phyloP scores from a whole-genome alignment of 2,113 vertebrate species.

The Mus musculus region DNA sequence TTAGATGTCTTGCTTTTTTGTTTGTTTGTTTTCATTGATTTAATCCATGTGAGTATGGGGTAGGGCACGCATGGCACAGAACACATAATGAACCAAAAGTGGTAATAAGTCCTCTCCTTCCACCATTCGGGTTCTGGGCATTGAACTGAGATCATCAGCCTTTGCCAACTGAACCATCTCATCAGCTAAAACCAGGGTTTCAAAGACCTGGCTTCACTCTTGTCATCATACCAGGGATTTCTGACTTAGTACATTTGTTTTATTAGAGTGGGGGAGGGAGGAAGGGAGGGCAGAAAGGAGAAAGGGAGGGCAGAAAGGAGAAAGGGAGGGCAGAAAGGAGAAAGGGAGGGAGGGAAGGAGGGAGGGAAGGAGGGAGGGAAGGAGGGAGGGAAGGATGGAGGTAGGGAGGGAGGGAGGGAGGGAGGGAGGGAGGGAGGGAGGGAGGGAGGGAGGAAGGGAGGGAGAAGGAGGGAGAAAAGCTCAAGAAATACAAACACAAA shows the following conservation, averaged over 20 bases:
- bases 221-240: not conserved
- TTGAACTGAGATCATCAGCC: not conserved
- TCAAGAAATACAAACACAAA: constrained; percentile 8
- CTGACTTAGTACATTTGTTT: not conserved
- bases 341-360: too few relatives aligned
- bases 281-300: too few relatives aligned
- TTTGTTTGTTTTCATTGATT: constrained; percentile 4
- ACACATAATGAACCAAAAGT: too few relatives aligned
- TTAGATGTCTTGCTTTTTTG: not conserved
- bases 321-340: too few relatives aligned
- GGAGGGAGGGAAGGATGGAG: too few relatives aligned
- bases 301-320: not conserved
- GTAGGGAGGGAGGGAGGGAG: too few relatives aligned
- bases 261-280: not conserved
- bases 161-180: not conserved
- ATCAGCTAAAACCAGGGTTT: not conserved
- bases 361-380: not conserved
- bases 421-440: accelerated
- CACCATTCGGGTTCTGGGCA: not conserved
- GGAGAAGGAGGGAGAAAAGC: not conserved
- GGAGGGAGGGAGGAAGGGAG: not conserved
- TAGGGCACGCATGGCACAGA: not conserved
- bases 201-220: not conserved
- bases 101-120: not conserved
- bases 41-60: too few relatives aligned